Evolutionary conservation across 2,888 invertebrate genomes (phyloP).

Genomic region (Diadromus collaris): DNA sequence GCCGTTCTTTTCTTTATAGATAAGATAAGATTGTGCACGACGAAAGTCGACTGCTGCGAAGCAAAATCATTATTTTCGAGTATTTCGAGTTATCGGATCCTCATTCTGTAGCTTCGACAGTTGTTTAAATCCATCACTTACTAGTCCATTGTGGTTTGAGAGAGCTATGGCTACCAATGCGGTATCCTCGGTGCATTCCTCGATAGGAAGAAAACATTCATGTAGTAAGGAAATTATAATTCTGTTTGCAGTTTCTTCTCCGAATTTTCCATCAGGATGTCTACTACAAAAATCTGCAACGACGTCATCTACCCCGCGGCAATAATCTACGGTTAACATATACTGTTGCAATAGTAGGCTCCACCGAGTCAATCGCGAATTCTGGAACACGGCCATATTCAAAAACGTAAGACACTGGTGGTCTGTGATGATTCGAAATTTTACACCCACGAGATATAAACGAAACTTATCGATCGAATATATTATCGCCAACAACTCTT

Average conservation of each 20-base stretch:
- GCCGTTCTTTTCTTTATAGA: background rate
- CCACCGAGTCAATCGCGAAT: constrained; percentile 11
- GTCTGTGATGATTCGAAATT: constrained; percentile 18
- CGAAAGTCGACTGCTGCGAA: background rate
- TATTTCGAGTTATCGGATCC: constrained; percentile 1
- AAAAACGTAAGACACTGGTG: constrained; percentile 21
- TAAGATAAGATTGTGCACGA: too few species aligned
- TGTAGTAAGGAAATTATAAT: too few species aligned
- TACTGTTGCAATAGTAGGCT: constrained; percentile 34
- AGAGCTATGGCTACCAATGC: background rate
- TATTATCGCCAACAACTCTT: too few species aligned
- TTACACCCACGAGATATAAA: constrained; percentile 27
- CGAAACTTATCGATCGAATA: constrained; percentile 41
- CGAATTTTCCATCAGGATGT: constrained; percentile 31
- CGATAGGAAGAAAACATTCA: too few species aligned
- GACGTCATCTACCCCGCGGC: constrained; percentile 43
- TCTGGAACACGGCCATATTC: background rate
- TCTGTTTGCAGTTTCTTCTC: background rate
- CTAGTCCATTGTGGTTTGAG: background rate
- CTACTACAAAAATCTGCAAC: constrained; percentile 49
- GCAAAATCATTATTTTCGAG: background rate
- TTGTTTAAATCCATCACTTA: background rate
- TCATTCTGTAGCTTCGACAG: background rate
- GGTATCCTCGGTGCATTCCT: background rate
- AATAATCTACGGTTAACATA: constrained; percentile 27